These are phyloP conservation scores for Pseudococcus viburni DNA, from an alignment of 2,888 invertebrate species.

Conservation along the genomic window DNA sequence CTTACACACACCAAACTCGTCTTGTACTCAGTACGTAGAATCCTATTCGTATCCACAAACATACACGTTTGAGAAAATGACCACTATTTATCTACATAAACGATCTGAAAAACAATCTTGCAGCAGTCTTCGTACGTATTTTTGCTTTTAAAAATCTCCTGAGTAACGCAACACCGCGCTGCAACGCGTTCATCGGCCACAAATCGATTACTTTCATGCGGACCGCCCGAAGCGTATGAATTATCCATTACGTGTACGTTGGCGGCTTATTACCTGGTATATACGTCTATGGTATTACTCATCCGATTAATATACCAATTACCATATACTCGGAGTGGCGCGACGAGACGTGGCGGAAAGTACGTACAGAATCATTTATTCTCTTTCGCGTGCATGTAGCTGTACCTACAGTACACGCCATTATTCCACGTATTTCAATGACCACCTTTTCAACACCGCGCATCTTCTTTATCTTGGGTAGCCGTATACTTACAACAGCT, in stretches of 20 bases:
- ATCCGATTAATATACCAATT: constrained; percentile 31
- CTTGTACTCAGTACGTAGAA: no score
- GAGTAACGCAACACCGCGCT: no score
- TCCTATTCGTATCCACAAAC: no score
- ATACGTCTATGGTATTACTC: constrained; percentile 19
- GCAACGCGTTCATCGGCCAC: neutral
- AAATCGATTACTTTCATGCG: constrained; percentile 1
- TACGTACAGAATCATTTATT: neutral
- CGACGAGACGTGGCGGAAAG: neutral
- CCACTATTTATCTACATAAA: no score
- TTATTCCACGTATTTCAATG: constrained; percentile 1
- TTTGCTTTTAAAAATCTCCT: no score
- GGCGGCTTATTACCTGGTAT: neutral
- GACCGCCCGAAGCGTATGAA: neutral
- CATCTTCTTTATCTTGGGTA: neutral
- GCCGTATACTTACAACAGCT: neutral
- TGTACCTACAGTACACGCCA: neutral
- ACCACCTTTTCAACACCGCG: constrained; percentile 1
- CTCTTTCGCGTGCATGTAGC: neutral
- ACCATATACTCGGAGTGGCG: neutral
- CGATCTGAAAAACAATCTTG: no score
- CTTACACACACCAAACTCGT: no score
- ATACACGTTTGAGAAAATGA: no score
- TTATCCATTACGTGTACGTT: constrained; percentile 1
- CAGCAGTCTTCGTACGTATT: no score